Evolutionary conservation across 2,797 vertebrate genomes (phyloP).

Genomic region (Labroides dimidiatus): DNA sequence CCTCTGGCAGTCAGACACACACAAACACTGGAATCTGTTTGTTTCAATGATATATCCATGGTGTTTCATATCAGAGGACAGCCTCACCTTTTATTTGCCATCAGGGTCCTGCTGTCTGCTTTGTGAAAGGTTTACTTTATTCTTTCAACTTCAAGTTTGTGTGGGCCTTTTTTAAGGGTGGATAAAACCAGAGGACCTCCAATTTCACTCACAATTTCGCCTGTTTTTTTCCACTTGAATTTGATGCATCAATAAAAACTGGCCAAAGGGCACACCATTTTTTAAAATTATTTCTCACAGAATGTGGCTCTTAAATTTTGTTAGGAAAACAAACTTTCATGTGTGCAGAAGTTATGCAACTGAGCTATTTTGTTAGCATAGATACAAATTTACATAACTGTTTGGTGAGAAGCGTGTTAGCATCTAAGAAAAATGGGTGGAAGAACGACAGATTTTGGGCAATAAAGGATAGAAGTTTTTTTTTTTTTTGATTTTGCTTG

Average conservation of each 20-base stretch:
- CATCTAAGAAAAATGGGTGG: too few relatives aligned
- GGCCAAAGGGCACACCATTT: background rate
- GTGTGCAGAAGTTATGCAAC: background rate
- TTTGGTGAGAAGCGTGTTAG: too few relatives aligned
- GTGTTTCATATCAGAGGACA: slow-evolving; percentile 49
- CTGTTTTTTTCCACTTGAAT: background rate
- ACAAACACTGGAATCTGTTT: slow-evolving; percentile 70
- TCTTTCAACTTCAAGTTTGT: background rate
- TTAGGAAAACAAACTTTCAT: background rate
- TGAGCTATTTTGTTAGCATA: background rate
- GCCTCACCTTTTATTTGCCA: slow-evolving; percentile 32
- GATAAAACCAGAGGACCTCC: background rate
- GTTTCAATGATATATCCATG: slow-evolving; percentile 56
- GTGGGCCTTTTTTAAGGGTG: background rate
- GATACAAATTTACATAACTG: too few relatives aligned
- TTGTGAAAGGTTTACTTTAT: slow-evolving; percentile 21
- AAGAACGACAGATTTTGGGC: too few relatives aligned
- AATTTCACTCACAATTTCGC: background rate
- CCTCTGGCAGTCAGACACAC: slow-evolving; percentile 63
- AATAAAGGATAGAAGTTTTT: too few relatives aligned
- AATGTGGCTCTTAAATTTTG: background rate
- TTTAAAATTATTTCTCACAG: background rate
- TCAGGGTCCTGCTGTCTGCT: slow-evolving; percentile 19
- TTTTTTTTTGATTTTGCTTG: too few relatives aligned
- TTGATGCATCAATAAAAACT: background rate